These are phyloP conservation scores for Coccyzus lansbergi DNA, from an alignment of 2,797 vertebrate species.

Conservation along the genomic window DNA sequence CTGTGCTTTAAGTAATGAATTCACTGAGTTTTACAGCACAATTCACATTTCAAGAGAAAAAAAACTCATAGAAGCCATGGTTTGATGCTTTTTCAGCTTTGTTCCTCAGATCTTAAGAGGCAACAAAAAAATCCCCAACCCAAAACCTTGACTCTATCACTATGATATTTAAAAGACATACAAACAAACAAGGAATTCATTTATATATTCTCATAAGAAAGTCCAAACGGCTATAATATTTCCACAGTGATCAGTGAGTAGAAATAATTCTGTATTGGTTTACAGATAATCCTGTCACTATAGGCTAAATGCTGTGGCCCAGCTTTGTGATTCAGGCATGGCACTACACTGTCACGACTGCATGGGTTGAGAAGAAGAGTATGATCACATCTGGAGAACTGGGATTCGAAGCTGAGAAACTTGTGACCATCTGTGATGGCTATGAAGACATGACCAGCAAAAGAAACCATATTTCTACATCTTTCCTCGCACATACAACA, in stretches of 20 bases:
- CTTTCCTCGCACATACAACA: not conserved
- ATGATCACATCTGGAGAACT: not conserved
- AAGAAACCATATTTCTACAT: not conserved
- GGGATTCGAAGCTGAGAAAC: not conserved
- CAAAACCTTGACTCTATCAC: not conserved
- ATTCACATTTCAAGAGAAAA: slow-evolving; percentile 29
- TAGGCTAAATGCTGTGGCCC: not conserved
- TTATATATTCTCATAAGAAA: not conserved
- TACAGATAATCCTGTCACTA: not conserved
- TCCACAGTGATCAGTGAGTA: not conserved
- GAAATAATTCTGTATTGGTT: not conserved
- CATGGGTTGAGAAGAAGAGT: not conserved
- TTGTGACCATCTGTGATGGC: not conserved
- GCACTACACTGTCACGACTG: not conserved
- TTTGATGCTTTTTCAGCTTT: not conserved
- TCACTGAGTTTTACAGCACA: slow-evolving; percentile 11
- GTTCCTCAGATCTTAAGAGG: not conserved
- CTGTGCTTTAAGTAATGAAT: slow-evolving; percentile 33
- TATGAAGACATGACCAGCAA: not conserved
- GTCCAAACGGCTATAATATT: not conserved
- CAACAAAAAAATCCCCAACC: not conserved
- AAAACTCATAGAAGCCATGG: not conserved
- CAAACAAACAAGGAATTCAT: not conserved
- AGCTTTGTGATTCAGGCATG: not conserved
- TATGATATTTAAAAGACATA: not conserved